Conservation (phyloP, 2,797 vertebrate species). For the Acanthurus leucopareius region DNA sequence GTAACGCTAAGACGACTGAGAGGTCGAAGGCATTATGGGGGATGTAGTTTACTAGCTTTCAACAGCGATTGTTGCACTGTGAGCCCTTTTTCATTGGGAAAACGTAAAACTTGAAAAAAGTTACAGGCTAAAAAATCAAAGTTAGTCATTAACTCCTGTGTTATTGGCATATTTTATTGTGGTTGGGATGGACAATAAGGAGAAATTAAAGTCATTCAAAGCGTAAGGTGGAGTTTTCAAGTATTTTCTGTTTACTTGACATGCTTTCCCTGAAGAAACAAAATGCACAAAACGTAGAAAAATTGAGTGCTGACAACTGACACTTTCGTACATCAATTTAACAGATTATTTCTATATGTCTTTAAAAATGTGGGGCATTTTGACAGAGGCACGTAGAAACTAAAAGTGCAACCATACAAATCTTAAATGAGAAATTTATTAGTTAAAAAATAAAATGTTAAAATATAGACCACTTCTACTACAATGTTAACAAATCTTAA, state of each 20-base stretch:
- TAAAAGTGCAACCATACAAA: too few relatives aligned
- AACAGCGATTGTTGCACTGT: too few relatives aligned
- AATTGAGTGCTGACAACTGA: not conserved
- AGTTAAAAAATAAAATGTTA: too few relatives aligned
- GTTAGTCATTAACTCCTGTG: too few relatives aligned
- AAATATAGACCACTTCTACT: not conserved
- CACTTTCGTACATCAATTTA: not conserved
- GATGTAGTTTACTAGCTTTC: constrained; percentile 27
- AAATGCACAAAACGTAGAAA: not conserved
- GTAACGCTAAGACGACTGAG: constrained; percentile 26
- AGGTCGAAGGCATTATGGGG: constrained; percentile 14
- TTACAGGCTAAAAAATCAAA: not conserved
- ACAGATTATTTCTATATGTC: too few relatives aligned
- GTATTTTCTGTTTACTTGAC: not conserved
- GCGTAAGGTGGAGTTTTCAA: too few relatives aligned
- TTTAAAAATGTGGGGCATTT: not conserved
- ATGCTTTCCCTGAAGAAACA: not conserved
- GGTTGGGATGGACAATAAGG: not conserved
- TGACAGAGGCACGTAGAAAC: too few relatives aligned
- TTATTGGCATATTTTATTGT: not conserved
- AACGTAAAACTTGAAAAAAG: not conserved
- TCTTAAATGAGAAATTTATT: too few relatives aligned
- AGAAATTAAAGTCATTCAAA: not conserved
- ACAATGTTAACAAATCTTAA: not conserved
- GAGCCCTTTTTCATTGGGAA: not conserved